Base-by-base conservation (phyloP, 2,888 invertebrate genomes). In the Rhodophaea formosa region DNA sequence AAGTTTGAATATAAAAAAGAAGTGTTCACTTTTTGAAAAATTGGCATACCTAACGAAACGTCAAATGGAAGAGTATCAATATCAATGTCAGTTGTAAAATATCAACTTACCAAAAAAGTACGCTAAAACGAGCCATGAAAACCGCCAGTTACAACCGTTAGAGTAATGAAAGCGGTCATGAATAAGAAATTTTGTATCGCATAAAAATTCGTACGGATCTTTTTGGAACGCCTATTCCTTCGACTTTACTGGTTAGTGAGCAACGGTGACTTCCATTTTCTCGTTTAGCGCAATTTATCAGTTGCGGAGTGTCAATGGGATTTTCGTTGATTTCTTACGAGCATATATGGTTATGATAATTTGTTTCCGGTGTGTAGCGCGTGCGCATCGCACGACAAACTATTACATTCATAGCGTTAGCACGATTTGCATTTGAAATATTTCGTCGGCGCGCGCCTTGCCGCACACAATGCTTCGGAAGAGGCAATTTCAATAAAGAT, bases 341-440 rank as follows among this genome's bases (percentile, higher is more conserved):
- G 79, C 89, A 77, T 89, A 89, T 88, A 91, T 88, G 91, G 91
- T 75, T 88, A 91, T 90, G 91, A 89, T 90, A 91, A 91, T 91
- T 90, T 90, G 85, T 91, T 88, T 90, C 91, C 91, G 91, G 89
- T 86, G 72, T 66, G 72, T 82, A 85, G 81, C 89, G 88, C 90
- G 91, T 89, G 90, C 90, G 89, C 91, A 79, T 69, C 79, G 73
- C 88, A 85, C 89, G 88, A 89, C 88, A 83, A 82, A 86, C 88
- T 86, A 86, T 88, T 88, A 89, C 90, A 88, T 88, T 91, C 88
- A 90, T 87, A 78, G 86, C 84, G 84, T 82, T 83, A 78, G 86
- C 88, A 89, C 91, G 90, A 91, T 91, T 91, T 91, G 91, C 90
- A 91, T 91, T 88, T 90, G 90, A 91, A 90, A 86, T 86, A 89